Base-by-base conservation (phyloP, 2,113 vertebrate species). In the Tautogolabrus adspersus region DNA sequence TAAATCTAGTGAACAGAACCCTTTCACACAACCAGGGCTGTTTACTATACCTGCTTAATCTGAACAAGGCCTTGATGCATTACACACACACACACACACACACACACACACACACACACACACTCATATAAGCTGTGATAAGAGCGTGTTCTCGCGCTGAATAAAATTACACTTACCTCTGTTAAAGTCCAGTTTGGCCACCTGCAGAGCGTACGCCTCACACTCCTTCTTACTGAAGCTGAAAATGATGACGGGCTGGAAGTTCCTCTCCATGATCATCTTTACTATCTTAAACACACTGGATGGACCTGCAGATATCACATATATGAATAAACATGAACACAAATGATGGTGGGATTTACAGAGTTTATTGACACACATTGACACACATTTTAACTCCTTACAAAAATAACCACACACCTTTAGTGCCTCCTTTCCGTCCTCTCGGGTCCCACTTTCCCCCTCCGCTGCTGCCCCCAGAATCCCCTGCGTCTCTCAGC, bases 231-330 rank as follows among this genome's bases (percentile, higher is more conserved):
- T 99, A 89, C 98, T 99, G 93, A 99, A 99, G 89, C 98, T 99
- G 89, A 99, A 99, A 84, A 99, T 99, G 88, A 99, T 99, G 47
- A 99, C 98, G 3, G 98, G 98, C 77, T 99, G 98, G 90, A 99
- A 99, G 93, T 99, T 99, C 75, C 97, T 96, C 93, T 99, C 98
- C 97, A 99, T 99, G 67, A 99, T 99, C 98, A 99, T 99, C 92
- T 99, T 99, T 59, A 99, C 98, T 72, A 99, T 99, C 88, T 99
- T 99, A 87, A 99, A 99, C 37, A 99, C 98, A 63, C 97, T 99
- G 62, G 97, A 99, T 16, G 97, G 97, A 58, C 98, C 98, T 99
- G 66, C 77, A 54, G 83, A 62, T 85, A 37, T 67, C 9, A 11
- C 1, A 51, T 12, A 19, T 6, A 5, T 6, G 4, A 72, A n/a